Base-by-base conservation (phyloP, 2,888 invertebrate genomes). In the Volucella inanis region DNA sequence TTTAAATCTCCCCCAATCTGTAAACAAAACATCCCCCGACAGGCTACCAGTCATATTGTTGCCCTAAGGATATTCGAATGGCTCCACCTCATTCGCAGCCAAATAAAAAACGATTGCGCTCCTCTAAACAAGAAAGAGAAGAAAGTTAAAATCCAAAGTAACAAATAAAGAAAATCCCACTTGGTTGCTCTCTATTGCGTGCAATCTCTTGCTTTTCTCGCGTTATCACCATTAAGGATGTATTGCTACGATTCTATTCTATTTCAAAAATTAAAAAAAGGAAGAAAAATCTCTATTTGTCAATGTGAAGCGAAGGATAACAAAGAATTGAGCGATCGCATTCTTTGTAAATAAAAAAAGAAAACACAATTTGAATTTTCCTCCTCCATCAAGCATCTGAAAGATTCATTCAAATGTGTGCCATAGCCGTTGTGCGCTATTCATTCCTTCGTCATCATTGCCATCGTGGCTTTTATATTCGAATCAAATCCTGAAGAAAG, bases 401-500 rank as follows among this genome's bases (percentile, higher is more conserved):
- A 22, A 22, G 22, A 22, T 22, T 64, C 62, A 82, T 64, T 57
- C 78, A 38, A 64, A 79, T 79, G 71, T 59, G 57, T 74, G 71
- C 43, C 31, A 38, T 55, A 38, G 22, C 61, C 54, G 77, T 50
- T 38, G 55, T 67, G 61, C 55, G 8, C 62, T 64, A 76, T 61
- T 61, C 68, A 68, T 8, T 52, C 9, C 8, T 15, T 77, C 61
- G 45, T 55, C 47, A 65, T 68, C 67, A 22, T 54, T 55, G 47
- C 22, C 57, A 62, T 81, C 80, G 71, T 76, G 80, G 61, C 84
- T 81, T 85, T 85, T 81, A 77, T 85, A 72, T 68, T 72, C 85
- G 76, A 85, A 81, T 85, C 81, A 85, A 85, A 80, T 85, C 57
- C 76, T 47, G 14, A 85, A 81, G 81, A 85, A 85, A 77, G 85